Conservation (phyloP, 2,797 vertebrate genomes). For the Cyprinella venusta region DNA sequence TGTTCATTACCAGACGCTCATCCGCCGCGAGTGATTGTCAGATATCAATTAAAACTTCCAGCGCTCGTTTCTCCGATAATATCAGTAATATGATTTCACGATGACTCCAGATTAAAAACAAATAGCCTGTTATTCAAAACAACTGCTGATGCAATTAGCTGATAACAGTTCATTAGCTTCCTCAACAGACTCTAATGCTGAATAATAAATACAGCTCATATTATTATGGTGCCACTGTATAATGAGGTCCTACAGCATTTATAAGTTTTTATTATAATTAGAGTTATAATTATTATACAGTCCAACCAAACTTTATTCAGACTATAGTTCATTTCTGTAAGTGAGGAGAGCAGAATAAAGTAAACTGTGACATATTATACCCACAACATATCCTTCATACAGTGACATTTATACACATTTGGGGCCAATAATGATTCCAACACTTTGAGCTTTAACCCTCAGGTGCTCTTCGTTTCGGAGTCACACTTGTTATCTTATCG, state of each 20-base stretch:
- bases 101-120: slow-evolving; percentile 39
- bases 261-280: not conserved
- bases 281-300: not conserved
- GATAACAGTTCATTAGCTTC: slow-evolving; percentile 58
- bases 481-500: too few species aligned
- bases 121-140: slow-evolving; percentile 52
- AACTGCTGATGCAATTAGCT: slow-evolving; percentile 56
- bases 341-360: too few species aligned
- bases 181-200: not conserved
- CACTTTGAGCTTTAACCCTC: too few species aligned
- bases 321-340: too few species aligned
- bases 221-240: not conserved
- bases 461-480: too few species aligned
- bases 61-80: slow-evolving; percentile 48
- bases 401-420: too few species aligned
- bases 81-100: slow-evolving; percentile 47
- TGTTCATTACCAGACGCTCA: slow-evolving; percentile 36
- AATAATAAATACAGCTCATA: slow-evolving; percentile 20
- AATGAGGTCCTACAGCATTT: not conserved
- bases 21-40: slow-evolving; percentile 26
- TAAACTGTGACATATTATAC: too few species aligned
- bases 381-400: too few species aligned
- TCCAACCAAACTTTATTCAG: too few species aligned
- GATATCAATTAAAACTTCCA: slow-evolving; percentile 56
- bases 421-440: too few species aligned